A percentile compares a stretch with the other conserved stretches of the same genome.
Evolutionary conservation across 2,797 vertebrate species (phyloP).

Genomic region (Sarcophilus harrisii): DNA sequence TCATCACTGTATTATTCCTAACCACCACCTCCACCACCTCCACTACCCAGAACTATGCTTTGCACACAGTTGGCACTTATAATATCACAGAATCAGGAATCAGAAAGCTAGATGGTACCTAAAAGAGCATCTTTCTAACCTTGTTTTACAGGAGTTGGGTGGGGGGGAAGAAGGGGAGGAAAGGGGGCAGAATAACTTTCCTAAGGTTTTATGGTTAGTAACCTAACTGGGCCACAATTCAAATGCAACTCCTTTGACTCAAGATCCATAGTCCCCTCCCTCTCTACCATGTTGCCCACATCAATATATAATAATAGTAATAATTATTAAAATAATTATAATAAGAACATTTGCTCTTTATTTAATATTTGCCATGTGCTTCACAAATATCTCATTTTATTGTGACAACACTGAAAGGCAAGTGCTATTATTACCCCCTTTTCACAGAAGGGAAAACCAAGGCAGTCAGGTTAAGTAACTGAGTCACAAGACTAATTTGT

Average conservation of each 20-base stretch:
- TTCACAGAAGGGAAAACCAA: background rate
- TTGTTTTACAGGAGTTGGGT: background rate
- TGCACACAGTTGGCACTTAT: background rate
- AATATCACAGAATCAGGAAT: background rate
- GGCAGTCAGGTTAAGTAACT: background rate
- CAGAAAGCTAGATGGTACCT: background rate
- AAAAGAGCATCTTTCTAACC: background rate
- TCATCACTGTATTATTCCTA: background rate
- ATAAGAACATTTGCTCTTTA: background rate
- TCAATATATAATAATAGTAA: background rate
- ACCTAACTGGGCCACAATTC: background rate
- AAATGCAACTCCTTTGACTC: background rate
- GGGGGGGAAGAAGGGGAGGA: background rate
- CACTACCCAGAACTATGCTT: background rate
- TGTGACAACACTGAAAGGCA: background rate
- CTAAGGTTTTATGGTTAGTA: background rate
- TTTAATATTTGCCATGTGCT: background rate
- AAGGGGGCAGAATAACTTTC: no score
- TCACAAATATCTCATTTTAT: background rate
- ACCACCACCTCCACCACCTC: background rate
- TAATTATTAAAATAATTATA: background rate
- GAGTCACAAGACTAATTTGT: background rate
- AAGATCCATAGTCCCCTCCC: background rate
- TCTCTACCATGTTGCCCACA: background rate
- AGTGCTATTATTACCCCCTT: background rate